Evolutionary conservation across 2,113 vertebrate genomes (phyloP), one percentile per base, ranked within the genome.

Genomic region (Callaeas wilsoni): DNA sequence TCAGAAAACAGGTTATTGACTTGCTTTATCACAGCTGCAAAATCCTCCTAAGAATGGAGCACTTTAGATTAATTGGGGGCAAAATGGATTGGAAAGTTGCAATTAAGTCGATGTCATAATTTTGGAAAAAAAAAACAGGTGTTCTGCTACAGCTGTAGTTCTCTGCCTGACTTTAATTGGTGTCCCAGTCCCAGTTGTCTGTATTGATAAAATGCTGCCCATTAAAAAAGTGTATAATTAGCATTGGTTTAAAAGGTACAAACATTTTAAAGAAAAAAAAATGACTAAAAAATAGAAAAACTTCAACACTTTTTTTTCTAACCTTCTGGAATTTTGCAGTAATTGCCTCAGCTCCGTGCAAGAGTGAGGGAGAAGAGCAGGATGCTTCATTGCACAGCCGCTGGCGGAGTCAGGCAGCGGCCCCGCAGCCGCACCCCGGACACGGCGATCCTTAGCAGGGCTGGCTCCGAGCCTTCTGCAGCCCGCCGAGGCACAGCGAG

Each of bases 61-160:
- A 67, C 33, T 95, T 92, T 12, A 62, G 92, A 90, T 96, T 93
- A 97, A 93, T 32, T 88, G 87, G 85, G 57, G 71, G 25, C 1
- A 29, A 71, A 80, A 95, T 62, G 65, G 85, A 73, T 80, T 52
- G 82, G 75, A 93, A 96, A 90, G 79, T 88, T 90, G 70, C 88
- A 88, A 90, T 94, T 85, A 93, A 93, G 86, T 63, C 80, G 85
- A 88, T 90, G 85, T 88, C 78, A 76, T 94, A 85, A 92, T 79
- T 92, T 49, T 76, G 25, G 70, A 1, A 50, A 52, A 69, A 70
- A 49, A 49, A 12, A 33, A 63, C 44, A 79, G 67, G 71, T 83
- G 82, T 50, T 94, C 63, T 56, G 55, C 50, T 68, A 7, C 25
- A 77, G 81, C 90, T 89, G 85, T 21, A 77, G 53, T 16, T 92